Base-by-base conservation (phyloP, 2,797 vertebrate species). In the Esox masquinongy region DNA sequence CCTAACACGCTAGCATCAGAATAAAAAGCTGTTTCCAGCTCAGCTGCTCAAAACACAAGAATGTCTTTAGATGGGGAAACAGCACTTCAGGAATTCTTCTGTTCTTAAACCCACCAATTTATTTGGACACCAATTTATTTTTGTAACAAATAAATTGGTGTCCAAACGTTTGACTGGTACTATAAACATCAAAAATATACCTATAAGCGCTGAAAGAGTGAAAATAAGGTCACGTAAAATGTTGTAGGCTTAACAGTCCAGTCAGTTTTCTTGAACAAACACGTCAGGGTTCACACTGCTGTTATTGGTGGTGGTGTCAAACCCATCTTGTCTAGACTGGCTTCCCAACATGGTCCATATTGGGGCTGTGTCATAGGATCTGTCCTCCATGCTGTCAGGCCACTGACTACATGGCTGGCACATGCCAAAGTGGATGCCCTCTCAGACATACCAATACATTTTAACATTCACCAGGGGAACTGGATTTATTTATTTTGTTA, bases 251-350 rank as follows among this genome's bases (percentile, higher is more conserved):
- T 75, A 76, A 67, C 70, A 67, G 74, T 71, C 73, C 66, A 59
- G 34, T 43, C 63, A 59, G 36, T 29, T 64, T 80, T 73, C 73
- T 88, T 82, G 81, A 78, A 82, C 75, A 83, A 86, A 84, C 50
- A 76, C 22, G 77, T 36, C 69, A 68, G 74, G 78, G 72, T 85
- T 76, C 34, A 70, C 53, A 68, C 51, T 70, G 78, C 36, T 3
- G 3, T 79, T 53, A 63, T 22, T 14, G 39, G 47, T n/a, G 74
- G 64, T 79, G 34, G 64, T 70, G 59, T 56, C 56, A 76, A 76
- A 74, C 49, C 0, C 26, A 66, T 59, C 29, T 68, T 63, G 7
- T 53, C 39, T 67, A 68, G 6, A 64, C 64, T 64, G 31, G 39
- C 77, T 76, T 79, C 12, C 68, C 39, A 61, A 63, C 12, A 78